Evolutionary conservation across 2,797 vertebrate species (phyloP), one percentile per base, ranked within the genome.

Genomic region (Numenius phaeopus): DNA sequence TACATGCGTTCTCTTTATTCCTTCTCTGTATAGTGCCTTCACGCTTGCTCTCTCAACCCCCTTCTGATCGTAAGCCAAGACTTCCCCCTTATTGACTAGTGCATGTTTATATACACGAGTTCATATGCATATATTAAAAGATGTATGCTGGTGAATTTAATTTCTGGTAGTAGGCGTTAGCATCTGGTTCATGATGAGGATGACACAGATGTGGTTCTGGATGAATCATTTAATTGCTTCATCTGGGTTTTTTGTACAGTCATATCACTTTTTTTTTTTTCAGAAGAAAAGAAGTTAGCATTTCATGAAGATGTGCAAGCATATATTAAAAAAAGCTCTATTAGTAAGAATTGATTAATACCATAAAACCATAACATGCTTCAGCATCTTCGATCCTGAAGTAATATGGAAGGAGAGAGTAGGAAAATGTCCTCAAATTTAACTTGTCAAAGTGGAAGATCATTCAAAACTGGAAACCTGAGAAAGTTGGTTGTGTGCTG

Each of bases 381-480:
- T 47, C 32, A 58, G 24, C 4, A 10, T 80, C 17, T 65, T 70
- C 40, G 78, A 5, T 64, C 26, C 32, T 57, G 30, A 34, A 77
- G 11, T 55, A 64, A 66, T 5, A 5, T 14, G 26, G 62, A 30
- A 71, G 30, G 46, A 66, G 30, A 54, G 24, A 80, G 29, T 71
- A 23, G 75, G 18, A n/a, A n/a, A 76, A 61, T 19, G 19, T 77
- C 65, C 89, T 87, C 72, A 42, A 47, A 92, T 87, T 49, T 94
- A 42, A 29, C 62, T 61, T 93, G 40, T 83, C 34, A 39, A 80
- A 58, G 52, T 42, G 34, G 58, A 95, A 94, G 70, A 50, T 71
- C 71, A 46, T 91, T 95, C 57, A 85, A 69, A 81, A 18, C 0
- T 21, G 23, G 58, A 86, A 78, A 55, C 2, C 3, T 30, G 22